A percentile compares a stretch with the other conserved stretches of the same genome.
These are phyloP conservation scores for Pedetes capensis DNA, from an alignment of 2,113 vertebrate genomes.

Conservation along the genomic window DNA sequence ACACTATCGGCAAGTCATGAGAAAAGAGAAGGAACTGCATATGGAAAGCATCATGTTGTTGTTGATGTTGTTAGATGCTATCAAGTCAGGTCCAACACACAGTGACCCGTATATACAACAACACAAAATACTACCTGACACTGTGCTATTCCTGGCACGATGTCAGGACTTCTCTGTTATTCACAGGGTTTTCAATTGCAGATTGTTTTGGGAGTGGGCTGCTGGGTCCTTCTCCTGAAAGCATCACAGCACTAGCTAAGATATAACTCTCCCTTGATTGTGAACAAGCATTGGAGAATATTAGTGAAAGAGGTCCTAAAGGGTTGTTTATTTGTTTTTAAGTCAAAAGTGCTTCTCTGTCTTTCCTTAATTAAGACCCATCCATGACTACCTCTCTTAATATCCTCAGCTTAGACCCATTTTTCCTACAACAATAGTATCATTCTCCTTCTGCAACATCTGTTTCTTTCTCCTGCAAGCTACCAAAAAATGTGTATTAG, in stretches of 20 bases:
- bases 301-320: background rate
- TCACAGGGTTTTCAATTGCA: too few species aligned
- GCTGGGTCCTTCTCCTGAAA: too few species aligned
- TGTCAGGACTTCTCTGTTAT: too few species aligned
- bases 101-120: too few species aligned
- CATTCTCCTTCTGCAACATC: background rate
- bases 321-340: background rate
- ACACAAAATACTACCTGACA: too few species aligned
- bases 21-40: background rate
- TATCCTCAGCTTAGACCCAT: background rate
- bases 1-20: background rate
- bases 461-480: background rate
- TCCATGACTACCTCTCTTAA: background rate
- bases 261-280: background rate
- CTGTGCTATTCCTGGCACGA: too few species aligned
- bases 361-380: background rate
- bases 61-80: too few species aligned
- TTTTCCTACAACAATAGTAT: background rate
- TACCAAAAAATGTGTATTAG: rapidly evolving
- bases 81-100: too few species aligned
- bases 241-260: background rate
- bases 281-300: background rate
- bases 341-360: background rate
- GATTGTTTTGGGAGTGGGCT: too few species aligned
- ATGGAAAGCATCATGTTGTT: background rate